Conservation (phyloP, 2,797 vertebrate species). For the Poeciliopsis infans region DNA sequence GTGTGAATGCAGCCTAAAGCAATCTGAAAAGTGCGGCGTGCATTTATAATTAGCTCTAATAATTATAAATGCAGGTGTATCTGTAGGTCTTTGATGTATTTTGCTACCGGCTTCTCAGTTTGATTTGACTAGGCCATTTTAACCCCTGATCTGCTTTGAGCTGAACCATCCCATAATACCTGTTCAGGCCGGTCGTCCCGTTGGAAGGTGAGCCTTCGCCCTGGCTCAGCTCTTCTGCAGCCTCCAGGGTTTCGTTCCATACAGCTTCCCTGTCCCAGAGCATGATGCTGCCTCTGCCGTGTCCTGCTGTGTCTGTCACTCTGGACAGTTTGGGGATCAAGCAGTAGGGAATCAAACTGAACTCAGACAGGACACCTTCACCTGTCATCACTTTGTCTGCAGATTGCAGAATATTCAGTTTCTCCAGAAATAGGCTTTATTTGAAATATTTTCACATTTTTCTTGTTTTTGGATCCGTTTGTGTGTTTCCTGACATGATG, state of each 20-base stretch:
- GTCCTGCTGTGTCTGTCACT: background rate
- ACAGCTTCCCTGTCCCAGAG: background rate
- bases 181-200: background rate
- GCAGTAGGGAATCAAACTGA: background rate
- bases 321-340: background rate
- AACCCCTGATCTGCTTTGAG: background rate
- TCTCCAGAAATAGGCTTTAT: background rate
- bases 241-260: background rate
- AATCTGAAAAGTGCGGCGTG: background rate
- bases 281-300: background rate
- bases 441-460: background rate
- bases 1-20: background rate
- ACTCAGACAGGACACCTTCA: background rate
- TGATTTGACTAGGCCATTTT: background rate
- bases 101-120: background rate
- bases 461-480: background rate
- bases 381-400: background rate
- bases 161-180: background rate
- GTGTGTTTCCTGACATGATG: background rate
- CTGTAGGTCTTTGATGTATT: background rate
- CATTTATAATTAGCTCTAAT: background rate
- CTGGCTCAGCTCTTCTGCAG: background rate
- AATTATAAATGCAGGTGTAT: background rate
- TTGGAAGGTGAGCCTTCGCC: background rate
- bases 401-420: background rate